Base-by-base conservation (phyloP, 2,113 vertebrate species). In the Cyrtonyx montezumae region DNA sequence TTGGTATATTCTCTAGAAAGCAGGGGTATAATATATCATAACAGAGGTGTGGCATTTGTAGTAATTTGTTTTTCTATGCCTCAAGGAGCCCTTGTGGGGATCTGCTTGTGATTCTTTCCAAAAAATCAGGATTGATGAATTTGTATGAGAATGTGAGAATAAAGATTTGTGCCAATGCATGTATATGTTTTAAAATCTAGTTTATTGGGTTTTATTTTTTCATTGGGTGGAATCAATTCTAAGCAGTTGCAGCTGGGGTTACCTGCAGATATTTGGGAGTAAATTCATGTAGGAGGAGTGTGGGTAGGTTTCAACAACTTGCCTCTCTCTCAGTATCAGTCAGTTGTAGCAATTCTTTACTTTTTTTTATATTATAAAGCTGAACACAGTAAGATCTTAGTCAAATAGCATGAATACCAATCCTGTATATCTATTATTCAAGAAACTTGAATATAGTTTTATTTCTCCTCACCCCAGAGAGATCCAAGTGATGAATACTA, bases 21-120 rank as follows among this genome's bases (percentile, higher is more conserved):
- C 19, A 48, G 86, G 36, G 9, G 23, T 46, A 90, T 74, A 23
- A 51, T 40, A n/a, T 15, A 65, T 71, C 20, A 20, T 2, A 66
- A 63, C 45, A 37, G 25, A 77, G 37, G 53, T 30, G 12, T 14
- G 55, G 28, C 9, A 58, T 69, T 69, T 67, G 11, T 48, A 37
- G 21, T 26, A 73, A 91, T 77, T 68, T 79, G 30, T 82, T 77
- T 15, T 65, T 87, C 40, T 84, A 40, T 11, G 7, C 28, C 42
- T 48, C 19, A 36, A 71, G 43, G 53, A 91, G 11, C 8, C 13
- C 81, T 46, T 46, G 19, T 62, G 30, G 66, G 22, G 37, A 91
- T 65, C 40, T 94, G 58, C 36, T 79, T 89, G 84, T 84, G n/a
- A 73, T 87, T 18, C n/a, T 91, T 94, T 87, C 23, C 53, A 49